A percentile compares a stretch with the other conserved stretches of the same genome.
Conservation (phyloP, 2,888 invertebrate genomes). For the Pilophorus perplexus region DNA sequence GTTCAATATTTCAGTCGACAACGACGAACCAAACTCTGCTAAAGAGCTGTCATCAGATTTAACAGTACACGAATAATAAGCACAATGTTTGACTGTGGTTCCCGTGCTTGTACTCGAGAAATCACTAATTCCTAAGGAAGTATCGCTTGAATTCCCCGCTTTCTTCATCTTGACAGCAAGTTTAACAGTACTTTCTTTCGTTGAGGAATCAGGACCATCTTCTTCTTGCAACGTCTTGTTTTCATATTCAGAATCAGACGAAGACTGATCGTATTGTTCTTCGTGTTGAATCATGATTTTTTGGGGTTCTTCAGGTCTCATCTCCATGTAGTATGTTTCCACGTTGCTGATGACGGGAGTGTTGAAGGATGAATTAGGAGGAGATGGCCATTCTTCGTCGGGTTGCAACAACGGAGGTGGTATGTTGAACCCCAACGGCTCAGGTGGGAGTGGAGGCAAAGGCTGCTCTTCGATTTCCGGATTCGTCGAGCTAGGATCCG, state of each 20-base stretch:
- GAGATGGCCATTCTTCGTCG: constrained; percentile 74
- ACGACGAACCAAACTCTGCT: constrained; percentile 48
- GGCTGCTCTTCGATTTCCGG: constrained; percentile 47
- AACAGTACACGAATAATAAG: constrained; percentile 47
- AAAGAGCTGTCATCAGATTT: constrained; percentile 50
- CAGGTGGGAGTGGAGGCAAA: constrained; percentile 47
- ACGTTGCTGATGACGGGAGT: constrained; percentile 72
- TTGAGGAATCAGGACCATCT: constrained; percentile 52
- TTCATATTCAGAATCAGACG: constrained; percentile 57
- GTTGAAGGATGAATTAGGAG: constrained; percentile 66
- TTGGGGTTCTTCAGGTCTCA: constrained; percentile 73
- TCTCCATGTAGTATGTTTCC: constrained; percentile 74
- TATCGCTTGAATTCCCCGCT: constrained; percentile 65
- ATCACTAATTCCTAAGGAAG: constrained; percentile 80
- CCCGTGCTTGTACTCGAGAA: constrained; percentile 87
- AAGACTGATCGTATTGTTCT: constrained; percentile 57
- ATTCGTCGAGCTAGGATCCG: constrained; percentile 64
- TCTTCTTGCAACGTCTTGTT: constrained; percentile 64
- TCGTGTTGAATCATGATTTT: constrained; percentile 64
- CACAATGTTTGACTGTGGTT: constrained; percentile 68
- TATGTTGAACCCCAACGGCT: constrained; percentile 46
- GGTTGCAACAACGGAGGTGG: constrained; percentile 48
- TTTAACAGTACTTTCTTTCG: constrained; percentile 72
- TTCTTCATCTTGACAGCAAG: constrained; percentile 75
- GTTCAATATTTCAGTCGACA: constrained; percentile 48